These are phyloP conservation scores for Polydrusus cervinus DNA, from an alignment of 2,888 invertebrate genomes.

Conservation along the genomic window DNA sequence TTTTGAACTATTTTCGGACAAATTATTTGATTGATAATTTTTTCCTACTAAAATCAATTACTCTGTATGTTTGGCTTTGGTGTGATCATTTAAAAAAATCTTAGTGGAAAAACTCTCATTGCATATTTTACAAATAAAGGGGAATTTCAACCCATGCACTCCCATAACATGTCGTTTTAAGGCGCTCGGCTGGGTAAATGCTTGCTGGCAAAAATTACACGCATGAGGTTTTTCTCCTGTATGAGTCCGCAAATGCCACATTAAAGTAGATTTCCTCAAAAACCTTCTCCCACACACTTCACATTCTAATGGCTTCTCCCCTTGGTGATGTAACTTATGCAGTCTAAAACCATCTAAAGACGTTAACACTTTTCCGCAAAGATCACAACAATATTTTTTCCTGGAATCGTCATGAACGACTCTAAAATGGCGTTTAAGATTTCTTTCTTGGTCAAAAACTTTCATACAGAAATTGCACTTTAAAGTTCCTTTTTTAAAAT, in stretches of 20 bases:
- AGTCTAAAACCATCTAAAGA: slow-evolving; percentile 59
- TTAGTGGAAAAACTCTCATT: slow-evolving; percentile 60
- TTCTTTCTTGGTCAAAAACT: slow-evolving; percentile 40
- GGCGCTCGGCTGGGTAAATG: slow-evolving; percentile 68
- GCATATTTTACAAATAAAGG: slow-evolving; percentile 58
- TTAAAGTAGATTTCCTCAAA: slow-evolving; percentile 73
- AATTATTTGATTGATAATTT: neutral
- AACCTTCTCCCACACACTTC: slow-evolving; percentile 62
- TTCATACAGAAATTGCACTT: slow-evolving; percentile 42
- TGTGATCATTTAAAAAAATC: slow-evolving; percentile 65
- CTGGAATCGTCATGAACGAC: slow-evolving; percentile 43
- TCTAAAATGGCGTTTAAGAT: slow-evolving; percentile 14
- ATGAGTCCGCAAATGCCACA: slow-evolving; percentile 71
- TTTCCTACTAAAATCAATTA: neutral
- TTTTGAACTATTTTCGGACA: too few species aligned
- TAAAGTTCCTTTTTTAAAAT: slow-evolving; percentile 23
- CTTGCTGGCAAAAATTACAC: slow-evolving; percentile 74
- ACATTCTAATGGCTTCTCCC: slow-evolving; percentile 59
- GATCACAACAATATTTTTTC: slow-evolving; percentile 61
- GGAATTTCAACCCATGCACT: slow-evolving; percentile 51
- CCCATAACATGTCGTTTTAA: slow-evolving; percentile 59
- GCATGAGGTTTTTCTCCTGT: slow-evolving; percentile 73
- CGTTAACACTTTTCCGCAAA: slow-evolving; percentile 63
- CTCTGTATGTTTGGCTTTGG: slow-evolving; percentile 55
- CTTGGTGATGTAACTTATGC: slow-evolving; percentile 69